These are phyloP conservation scores for Erannis defoliaria DNA, from an alignment of 2,888 invertebrate genomes.

Conservation along the genomic window DNA sequence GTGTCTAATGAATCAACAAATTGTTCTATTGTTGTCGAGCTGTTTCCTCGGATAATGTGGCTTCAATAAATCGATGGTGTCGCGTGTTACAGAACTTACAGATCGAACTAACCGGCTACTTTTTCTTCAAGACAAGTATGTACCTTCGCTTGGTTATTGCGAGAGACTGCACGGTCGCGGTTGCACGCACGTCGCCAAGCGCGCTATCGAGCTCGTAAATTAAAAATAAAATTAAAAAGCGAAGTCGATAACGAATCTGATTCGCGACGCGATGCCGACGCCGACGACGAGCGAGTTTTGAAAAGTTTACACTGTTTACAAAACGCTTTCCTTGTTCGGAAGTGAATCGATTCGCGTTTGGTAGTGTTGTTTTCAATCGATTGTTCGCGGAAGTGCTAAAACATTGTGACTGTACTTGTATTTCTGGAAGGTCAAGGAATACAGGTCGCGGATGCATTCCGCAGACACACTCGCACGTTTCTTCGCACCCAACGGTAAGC, in stretches of 20 bases:
- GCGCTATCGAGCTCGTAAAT: slow-evolving; percentile 46
- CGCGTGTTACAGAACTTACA: slow-evolving; percentile 45
- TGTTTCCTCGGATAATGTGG: slow-evolving; percentile 40
- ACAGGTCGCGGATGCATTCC: slow-evolving; percentile 51
- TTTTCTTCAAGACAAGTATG: slow-evolving; percentile 54
- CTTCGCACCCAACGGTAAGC: slow-evolving; percentile 56
- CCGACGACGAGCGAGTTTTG: slow-evolving; percentile 54
- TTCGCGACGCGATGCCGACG: slow-evolving; percentile 43
- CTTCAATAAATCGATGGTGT: slow-evolving; percentile 45
- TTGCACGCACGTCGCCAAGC: slow-evolving; percentile 54
- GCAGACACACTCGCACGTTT: slow-evolving; percentile 47
- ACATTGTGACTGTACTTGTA: slow-evolving; percentile 56
- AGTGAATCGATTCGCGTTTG: slow-evolving; percentile 36
- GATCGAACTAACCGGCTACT: slow-evolving; percentile 41
- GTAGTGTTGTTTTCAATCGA: slow-evolving; percentile 49
- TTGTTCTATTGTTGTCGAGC: slow-evolving; percentile 50
- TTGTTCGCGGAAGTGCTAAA: slow-evolving; percentile 61
- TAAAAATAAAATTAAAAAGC: slow-evolving; percentile 39
- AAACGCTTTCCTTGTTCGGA: slow-evolving; percentile 47
- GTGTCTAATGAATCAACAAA: slow-evolving; percentile 48
- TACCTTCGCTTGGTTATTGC: slow-evolving; percentile 61
- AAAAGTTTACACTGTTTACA: slow-evolving; percentile 65
- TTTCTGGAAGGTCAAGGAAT: slow-evolving; percentile 68
- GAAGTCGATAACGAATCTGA: slow-evolving; percentile 53
- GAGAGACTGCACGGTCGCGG: slow-evolving; percentile 68